Evolutionary conservation across 1,140 invertebrate genomes (phyloP).

Genomic region (Drosophila subobscura): DNA sequence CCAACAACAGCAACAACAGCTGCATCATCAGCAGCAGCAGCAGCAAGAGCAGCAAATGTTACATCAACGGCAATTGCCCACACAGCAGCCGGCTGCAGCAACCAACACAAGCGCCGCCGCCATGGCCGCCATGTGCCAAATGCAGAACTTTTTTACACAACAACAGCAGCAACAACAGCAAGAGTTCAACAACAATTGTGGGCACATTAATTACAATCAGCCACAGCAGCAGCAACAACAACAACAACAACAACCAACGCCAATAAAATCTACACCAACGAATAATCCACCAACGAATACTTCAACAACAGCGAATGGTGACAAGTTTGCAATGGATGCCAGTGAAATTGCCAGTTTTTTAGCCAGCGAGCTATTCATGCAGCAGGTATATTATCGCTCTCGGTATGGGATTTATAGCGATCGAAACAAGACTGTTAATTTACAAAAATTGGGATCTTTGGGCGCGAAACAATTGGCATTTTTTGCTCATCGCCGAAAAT

Average conservation of each 20-base stretch:
- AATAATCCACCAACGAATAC: constrained; percentile 6
- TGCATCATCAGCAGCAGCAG: constrained; percentile 34
- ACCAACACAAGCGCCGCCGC: constrained; percentile 54
- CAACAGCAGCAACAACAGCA: constrained; percentile 51
- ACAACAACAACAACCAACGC: constrained; percentile 24
- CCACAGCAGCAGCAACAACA: constrained; percentile 50
- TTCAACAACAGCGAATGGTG: constrained; percentile 30
- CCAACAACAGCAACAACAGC: constrained; percentile 48
- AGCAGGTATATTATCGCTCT: constrained; percentile 86
- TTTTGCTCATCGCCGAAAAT: constrained; percentile 43
- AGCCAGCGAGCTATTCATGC: constrained; percentile 91
- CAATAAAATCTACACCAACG: constrained; percentile 17
- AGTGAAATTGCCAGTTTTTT: constrained; percentile 91
- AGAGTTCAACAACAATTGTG: constrained; percentile 55
- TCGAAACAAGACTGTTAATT: neutral
- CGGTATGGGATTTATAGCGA: constrained; percentile 3
- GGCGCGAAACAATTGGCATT: constrained; percentile 45
- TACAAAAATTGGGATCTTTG: constrained; percentile 6
- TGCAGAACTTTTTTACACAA: constrained; percentile 73
- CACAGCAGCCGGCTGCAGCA: constrained; percentile 13
- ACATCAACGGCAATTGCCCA: constrained; percentile 57
- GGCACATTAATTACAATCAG: constrained; percentile 61
- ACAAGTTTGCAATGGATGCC: constrained; percentile 87
- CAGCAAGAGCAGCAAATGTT: constrained; percentile 55
- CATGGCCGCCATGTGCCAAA: constrained; percentile 75